Conservation (phyloP, 2,888 invertebrate species). For the Megamerina dolium region DNA sequence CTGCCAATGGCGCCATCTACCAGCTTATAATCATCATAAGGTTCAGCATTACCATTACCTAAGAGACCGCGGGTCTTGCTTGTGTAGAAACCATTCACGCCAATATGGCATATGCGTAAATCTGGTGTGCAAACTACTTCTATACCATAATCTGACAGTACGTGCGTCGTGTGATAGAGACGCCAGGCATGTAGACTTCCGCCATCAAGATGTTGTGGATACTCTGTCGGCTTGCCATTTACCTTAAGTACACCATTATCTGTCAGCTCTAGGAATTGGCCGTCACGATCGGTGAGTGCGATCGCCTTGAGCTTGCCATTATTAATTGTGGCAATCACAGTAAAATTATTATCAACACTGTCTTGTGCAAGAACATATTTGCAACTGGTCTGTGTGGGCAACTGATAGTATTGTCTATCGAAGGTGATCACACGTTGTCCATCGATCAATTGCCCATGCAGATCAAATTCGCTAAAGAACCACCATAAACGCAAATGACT, state of each 20-base stretch:
- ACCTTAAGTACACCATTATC: conserved; percentile 60
- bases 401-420: conserved; percentile 73
- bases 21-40: conserved; percentile 72
- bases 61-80: conserved; percentile 80
- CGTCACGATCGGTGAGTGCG: conserved; percentile 62
- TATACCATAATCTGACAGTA: conserved; percentile 62
- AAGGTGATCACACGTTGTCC: conserved; percentile 84
- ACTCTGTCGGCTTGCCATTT: conserved; percentile 63
- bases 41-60: conserved; percentile 86
- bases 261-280: conserved; percentile 58
- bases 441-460: conserved; percentile 66
- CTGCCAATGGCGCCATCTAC: conserved; percentile 69
- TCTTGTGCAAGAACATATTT: conserved; percentile 80
- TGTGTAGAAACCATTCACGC: conserved; percentile 78
- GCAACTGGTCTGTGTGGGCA: conserved; percentile 71
- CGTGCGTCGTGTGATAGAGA: conserved; percentile 53
- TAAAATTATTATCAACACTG: conserved; percentile 79
- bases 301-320: conserved; percentile 65
- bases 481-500: conserved; percentile 37
- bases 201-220: conserved; percentile 57
- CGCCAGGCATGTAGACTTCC: conserved; percentile 59
- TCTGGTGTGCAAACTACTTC: conserved; percentile 57
- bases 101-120: conserved; percentile 63
- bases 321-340: conserved; percentile 65
- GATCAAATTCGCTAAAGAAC: conserved; percentile 62